Conservation (phyloP, 2,797 vertebrate species). For the Dipus sagitta region DNA sequence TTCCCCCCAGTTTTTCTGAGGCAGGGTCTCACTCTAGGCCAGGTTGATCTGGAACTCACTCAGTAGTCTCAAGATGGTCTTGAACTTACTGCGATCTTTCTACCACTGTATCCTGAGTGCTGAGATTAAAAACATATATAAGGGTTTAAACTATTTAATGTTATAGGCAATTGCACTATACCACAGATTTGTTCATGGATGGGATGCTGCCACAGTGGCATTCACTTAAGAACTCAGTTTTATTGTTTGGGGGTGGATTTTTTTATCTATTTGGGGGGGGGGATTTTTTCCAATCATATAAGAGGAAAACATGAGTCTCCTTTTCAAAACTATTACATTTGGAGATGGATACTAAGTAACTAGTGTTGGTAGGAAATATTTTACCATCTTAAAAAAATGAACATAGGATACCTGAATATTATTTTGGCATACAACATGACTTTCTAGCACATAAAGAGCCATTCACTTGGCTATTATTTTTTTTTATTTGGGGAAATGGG, state of each 20-base stretch:
- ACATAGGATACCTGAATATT: background rate
- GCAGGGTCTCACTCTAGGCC: no score
- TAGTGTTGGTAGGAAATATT: background rate
- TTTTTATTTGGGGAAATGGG: no score
- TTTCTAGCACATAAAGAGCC: background rate
- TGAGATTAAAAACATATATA: background rate
- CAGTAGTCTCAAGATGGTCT: no score
- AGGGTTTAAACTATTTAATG: background rate
- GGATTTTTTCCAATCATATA: constrained; percentile 15
- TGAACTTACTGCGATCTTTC: no score
- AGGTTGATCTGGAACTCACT: no score
- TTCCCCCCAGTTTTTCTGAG: no score
- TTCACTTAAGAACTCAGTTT: background rate
- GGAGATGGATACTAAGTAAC: background rate
- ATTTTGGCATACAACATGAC: background rate
- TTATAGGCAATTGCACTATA: background rate
- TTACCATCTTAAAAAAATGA: background rate
- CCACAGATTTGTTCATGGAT: background rate
- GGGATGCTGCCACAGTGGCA: background rate
- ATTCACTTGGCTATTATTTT: background rate
- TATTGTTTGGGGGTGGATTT: background rate
- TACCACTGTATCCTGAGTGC: no score
- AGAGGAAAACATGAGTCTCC: constrained; percentile 27
- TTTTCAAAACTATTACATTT: constrained; percentile 35
- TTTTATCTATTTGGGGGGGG: background rate